Evolutionary conservation across 2,888 invertebrate species (phyloP), one percentile per base, ranked within the genome.

Genomic region (Leucozona laternaria): DNA sequence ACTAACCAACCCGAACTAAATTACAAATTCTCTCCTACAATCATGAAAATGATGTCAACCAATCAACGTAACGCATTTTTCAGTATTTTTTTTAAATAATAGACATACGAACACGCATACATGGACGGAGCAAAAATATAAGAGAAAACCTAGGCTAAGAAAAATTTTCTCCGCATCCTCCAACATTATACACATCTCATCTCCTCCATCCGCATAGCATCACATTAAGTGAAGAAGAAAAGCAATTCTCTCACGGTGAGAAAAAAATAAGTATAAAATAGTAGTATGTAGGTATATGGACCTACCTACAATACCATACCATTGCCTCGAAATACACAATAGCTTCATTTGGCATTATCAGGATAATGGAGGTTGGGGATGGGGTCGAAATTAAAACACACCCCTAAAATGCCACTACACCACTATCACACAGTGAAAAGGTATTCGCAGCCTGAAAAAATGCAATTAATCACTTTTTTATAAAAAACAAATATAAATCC

Each of bases 41-140:
- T 82, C 86, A 64, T 57, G 64, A 70, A 82, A 82, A 78, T 55
- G 64, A 78, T 82, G 82, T 82, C 78, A 82, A 82, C 86, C 86
- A 86, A 86, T 86, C 86, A 86, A 82, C 86, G 86, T 71, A 86
- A 86, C 86, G 86, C 86, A 82, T 86, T 86, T 86, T 86, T 78
- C 55, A 73, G 43, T 50, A 79, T 71, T 76, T 80, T 70, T 76
- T 80, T 68, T 34, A 25, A 62, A 58, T 71, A 77, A 22, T 55
- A 76, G 43, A 64, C 15, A 55, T 40, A 71, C 48, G 68, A 64
- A 60, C 78, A 79, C 82, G 82, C 86, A 86, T 64, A 82, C 78
- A 82, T 55, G 45, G 62, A 80, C 66, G 75, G 71, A 64, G 78
- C 48, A 40, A 53, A 75, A 82, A 79, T 82, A 82, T 82, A 86